Conservation (phyloP, 2,888 invertebrate genomes). For the Hyppa rectilinea region DNA sequence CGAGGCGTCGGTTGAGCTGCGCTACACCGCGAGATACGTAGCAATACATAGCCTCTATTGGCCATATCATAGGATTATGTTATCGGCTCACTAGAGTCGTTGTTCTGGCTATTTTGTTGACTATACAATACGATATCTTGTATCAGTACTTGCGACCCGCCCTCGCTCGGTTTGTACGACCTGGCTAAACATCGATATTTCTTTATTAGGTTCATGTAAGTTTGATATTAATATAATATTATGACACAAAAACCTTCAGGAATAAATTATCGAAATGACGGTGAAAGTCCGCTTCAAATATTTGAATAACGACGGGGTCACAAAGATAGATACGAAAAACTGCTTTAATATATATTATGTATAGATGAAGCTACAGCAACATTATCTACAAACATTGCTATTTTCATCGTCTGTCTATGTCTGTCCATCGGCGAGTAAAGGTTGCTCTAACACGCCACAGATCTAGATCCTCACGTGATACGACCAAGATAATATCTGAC, state of each 20-base stretch:
- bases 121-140: neutral
- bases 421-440: neutral
- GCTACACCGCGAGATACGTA: constrained; percentile 5
- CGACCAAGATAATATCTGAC: no score
- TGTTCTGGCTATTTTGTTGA: neutral
- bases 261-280: neutral
- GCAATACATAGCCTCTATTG: constrained; percentile 21
- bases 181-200: neutral
- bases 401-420: neutral
- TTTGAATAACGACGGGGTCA: neutral
- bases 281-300: neutral
- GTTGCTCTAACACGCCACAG: neutral
- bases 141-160: neutral
- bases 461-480: neutral
- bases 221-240: neutral
- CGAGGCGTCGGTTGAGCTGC: constrained; percentile 17
- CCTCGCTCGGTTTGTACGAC: neutral
- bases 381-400: neutral
- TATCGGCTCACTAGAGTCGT: neutral
- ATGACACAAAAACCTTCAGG: neutral
- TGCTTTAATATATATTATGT: neutral
- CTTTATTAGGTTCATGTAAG: neutral
- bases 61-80: constrained; percentile 16
- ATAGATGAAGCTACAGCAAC: neutral
- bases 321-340: neutral